Percentiles rank a stretch among this genome's conserved stretches.
Conservation (phyloP, 2,797 vertebrate species). For the Poeciliopsis turneri region DNA sequence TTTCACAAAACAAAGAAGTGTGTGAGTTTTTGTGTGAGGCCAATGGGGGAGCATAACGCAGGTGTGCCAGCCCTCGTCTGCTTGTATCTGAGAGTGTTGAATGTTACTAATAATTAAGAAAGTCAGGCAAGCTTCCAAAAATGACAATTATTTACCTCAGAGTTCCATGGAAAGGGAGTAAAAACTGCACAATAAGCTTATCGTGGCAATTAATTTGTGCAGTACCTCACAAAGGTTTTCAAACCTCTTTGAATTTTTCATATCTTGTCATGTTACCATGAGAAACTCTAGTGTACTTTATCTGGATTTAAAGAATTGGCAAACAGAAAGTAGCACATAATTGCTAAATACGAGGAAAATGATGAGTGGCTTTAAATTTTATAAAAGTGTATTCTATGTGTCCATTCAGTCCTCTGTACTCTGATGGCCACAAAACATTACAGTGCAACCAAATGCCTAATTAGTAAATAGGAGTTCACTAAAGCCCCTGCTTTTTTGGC, state of each 20-base stretch:
- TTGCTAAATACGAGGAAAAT: neutral
- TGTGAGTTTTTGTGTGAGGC: constrained; percentile 5
- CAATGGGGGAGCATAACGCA: constrained; percentile 2
- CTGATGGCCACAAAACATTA: neutral
- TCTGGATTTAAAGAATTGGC: neutral
- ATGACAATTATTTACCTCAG: constrained; percentile 37
- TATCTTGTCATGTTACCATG: neutral
- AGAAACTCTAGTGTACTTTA: neutral
- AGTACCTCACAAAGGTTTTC: neutral
- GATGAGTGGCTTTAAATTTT: neutral
- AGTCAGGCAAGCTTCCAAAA: constrained; percentile 1
- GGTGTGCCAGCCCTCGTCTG: constrained; percentile 27
- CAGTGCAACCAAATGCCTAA: neutral
- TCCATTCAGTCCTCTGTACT: neutral
- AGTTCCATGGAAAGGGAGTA: neutral
- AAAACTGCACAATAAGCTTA: constrained; percentile 11
- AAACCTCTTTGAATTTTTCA: neutral
- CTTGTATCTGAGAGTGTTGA: constrained; percentile 18
- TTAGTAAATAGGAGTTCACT: neutral
- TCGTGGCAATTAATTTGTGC: constrained; percentile 3
- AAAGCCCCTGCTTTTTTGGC: neutral
- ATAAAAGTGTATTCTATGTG: neutral
- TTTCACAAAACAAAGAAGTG: constrained; percentile 17
- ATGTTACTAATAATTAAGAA: constrained; percentile 49
- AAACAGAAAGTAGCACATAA: neutral